These are phyloP conservation scores for Lophius piscatorius DNA, from an alignment of 2,113 vertebrate genomes.

Conservation along the genomic window DNA sequence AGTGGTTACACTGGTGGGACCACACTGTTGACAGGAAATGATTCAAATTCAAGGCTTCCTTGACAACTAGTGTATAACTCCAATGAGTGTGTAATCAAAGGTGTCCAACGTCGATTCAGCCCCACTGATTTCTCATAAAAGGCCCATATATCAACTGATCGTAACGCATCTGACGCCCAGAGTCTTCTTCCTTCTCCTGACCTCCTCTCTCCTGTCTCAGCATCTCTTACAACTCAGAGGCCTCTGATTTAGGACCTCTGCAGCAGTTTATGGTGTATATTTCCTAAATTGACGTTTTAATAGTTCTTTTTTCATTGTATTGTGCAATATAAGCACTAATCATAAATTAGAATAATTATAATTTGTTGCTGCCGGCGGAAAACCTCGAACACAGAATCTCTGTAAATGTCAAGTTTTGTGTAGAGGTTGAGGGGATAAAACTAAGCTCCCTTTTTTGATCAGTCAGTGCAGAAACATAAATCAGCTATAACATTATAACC, in stretches of 20 bases:
- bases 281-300: constrained; percentile 68
- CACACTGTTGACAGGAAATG: no score
- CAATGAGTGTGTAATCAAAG: constrained; percentile 13
- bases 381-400: constrained; percentile 34
- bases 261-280: constrained; percentile 61
- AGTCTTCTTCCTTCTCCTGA: no score
- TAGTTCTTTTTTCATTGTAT: constrained; percentile 62
- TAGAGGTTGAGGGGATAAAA: no score
- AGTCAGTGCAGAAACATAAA: no score
- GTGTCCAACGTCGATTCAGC: constrained; percentile 22
- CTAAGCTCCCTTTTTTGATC: no score
- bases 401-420: constrained; percentile 67
- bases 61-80: neutral
- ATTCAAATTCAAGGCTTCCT: neutral
- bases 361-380: constrained; percentile 59
- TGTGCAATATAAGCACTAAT: constrained; percentile 69
- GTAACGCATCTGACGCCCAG: constrained; percentile 26
- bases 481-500: no score
- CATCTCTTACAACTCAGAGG: constrained; percentile 15
- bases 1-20: no score
- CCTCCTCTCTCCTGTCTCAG: no score
- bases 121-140: constrained; percentile 49
- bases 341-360: constrained; percentile 69
- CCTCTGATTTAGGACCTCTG: constrained; percentile 67
- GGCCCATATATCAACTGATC: constrained; percentile 47